Evolutionary conservation across 2,113 vertebrate species (phyloP).

Genomic region (Regulus satrapa): DNA sequence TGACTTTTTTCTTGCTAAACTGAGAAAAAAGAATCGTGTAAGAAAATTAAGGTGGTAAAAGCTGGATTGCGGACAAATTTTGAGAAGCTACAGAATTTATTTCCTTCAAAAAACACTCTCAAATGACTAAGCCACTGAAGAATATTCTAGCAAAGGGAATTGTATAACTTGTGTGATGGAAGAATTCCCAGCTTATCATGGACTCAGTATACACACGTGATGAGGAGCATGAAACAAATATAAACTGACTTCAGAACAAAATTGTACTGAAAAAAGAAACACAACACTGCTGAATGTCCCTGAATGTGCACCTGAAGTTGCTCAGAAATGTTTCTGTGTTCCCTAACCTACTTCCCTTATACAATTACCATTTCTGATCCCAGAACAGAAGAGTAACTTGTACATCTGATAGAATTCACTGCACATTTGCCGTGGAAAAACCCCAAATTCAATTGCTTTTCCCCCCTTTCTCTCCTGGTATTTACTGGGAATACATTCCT

Average conservation of each 20-base stretch:
- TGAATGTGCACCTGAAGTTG: accelerated
- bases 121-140: not conserved
- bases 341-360: not conserved
- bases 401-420: not conserved
- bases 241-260: not conserved
- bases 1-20: not conserved
- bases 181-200: not conserved
- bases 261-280: not conserved
- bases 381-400: not conserved
- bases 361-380: not conserved
- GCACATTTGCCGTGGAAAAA: not conserved
- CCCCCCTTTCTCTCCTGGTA: accelerated
- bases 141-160: not conserved
- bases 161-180: not conserved
- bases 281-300: not conserved
- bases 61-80: not conserved
- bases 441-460: not conserved
- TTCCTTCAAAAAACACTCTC: not conserved
- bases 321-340: not conserved
- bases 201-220: not conserved
- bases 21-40: not conserved
- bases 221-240: not conserved
- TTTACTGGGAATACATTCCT: not conserved
- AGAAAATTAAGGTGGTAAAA: not conserved
- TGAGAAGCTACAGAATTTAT: not conserved